Evolutionary conservation across 2,888 invertebrate species (phyloP).

Genomic region (Idaea biselata): DNA sequence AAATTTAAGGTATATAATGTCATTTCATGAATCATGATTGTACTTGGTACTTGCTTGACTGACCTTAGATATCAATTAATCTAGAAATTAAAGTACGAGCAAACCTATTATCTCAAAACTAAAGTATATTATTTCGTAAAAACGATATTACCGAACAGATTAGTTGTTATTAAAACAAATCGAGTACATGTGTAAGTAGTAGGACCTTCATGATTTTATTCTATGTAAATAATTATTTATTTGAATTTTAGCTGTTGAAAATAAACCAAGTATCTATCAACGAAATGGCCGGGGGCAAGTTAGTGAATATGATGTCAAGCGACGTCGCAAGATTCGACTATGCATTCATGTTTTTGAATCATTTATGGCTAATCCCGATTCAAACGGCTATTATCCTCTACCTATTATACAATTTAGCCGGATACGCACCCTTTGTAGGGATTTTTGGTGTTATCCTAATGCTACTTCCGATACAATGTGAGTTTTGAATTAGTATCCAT

Average conservation of each 20-base stretch:
- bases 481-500: conserved; percentile 9
- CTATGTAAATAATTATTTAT: background rate
- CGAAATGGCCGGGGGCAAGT: conserved; percentile 85
- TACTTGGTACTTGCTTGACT: too few relatives aligned
- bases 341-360: conserved; percentile 86
- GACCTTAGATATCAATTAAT: too few relatives aligned
- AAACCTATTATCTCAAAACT: too few relatives aligned
- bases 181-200: background rate
- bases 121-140: background rate
- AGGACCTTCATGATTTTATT: too few relatives aligned
- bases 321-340: conserved; percentile 91
- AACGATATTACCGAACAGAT: background rate
- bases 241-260: conserved; percentile 82
- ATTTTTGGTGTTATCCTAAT: conserved; percentile 74
- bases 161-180: background rate
- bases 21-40: too few relatives aligned
- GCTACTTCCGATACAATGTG: conserved; percentile 79
- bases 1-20: too few relatives aligned
- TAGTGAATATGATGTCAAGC: conserved; percentile 91
- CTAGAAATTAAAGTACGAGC: background rate
- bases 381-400: conserved; percentile 81
- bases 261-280: conserved; percentile 87
- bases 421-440: conserved; percentile 65
- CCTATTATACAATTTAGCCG: conserved; percentile 56
- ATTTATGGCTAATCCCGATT: conserved; percentile 89